A percentile compares a stretch with the other conserved stretches of the same genome.
phyloP scores from a whole-genome alignment of 1,140 invertebrate genomes.

The Drosophila gunungcola region DNA sequence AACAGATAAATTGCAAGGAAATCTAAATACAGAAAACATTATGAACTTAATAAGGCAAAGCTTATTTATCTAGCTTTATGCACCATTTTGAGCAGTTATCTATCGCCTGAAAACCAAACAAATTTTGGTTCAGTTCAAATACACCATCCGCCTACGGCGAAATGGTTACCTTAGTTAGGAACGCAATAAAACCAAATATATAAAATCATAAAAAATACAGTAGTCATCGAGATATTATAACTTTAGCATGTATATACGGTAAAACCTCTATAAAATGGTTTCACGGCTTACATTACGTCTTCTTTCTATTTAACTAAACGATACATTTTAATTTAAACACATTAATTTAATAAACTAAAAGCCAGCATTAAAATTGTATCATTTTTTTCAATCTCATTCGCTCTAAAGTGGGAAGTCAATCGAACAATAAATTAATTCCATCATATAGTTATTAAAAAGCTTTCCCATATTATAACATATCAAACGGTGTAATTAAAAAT shows the following conservation, averaged over 20 bases:
- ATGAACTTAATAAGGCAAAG: background rate
- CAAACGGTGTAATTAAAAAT: background rate
- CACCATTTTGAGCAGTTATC: background rate
- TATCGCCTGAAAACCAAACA: background rate
- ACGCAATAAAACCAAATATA: background rate
- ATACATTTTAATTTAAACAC: too few relatives aligned
- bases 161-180: background rate
- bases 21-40: background rate
- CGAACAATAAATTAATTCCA: background rate
- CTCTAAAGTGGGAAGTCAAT: background rate
- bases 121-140: background rate
- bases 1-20: background rate
- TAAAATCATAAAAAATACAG: background rate
- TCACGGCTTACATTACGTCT: too few relatives aligned
- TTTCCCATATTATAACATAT: background rate
- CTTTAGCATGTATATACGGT: background rate
- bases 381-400: background rate
- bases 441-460: background rate
- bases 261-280: background rate
- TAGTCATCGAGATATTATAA: background rate
- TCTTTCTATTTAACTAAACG: too few relatives aligned
- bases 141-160: constrained; percentile 3
- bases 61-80: background rate
- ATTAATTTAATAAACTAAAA: too few relatives aligned
- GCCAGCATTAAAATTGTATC: background rate